Conservation (phyloP, 2,797 vertebrate species). For the Brachyalestes nurse region DNA sequence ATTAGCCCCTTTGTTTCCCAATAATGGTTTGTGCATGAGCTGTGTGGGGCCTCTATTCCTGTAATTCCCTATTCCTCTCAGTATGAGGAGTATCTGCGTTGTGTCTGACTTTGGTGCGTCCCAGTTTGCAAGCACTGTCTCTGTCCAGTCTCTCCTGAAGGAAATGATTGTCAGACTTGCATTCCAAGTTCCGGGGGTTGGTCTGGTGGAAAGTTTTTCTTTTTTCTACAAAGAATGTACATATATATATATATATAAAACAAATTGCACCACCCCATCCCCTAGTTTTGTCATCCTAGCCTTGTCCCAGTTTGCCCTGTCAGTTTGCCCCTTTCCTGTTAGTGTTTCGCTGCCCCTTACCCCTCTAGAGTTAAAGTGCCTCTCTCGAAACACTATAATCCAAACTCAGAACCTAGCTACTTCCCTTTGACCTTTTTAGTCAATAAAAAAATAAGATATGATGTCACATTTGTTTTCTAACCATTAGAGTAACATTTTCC, state of each 20-base stretch:
- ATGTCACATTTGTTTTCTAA: slow-evolving; percentile 10
- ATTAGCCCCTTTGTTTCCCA: slow-evolving; percentile 74
- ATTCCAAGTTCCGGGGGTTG: slow-evolving; percentile 39
- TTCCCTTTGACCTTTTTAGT: slow-evolving; percentile 40
- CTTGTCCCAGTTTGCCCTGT: slow-evolving; percentile 47
- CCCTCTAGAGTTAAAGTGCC: slow-evolving; percentile 38
- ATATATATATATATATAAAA: slow-evolving; percentile 17
- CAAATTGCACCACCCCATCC: slow-evolving; percentile 30
- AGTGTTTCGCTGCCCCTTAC: slow-evolving; percentile 23
- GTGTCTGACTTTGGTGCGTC: slow-evolving; percentile 63
- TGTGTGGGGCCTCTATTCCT: slow-evolving; percentile 71
- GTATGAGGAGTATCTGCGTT: slow-evolving; percentile 75
- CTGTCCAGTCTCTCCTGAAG: slow-evolving; percentile 72
- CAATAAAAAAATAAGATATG: not conserved
- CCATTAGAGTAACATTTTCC: slow-evolving; percentile 2
- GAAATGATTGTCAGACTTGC: slow-evolving; percentile 77
- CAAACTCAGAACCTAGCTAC: slow-evolving; percentile 52
- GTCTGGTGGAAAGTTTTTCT: slow-evolving; percentile 33
- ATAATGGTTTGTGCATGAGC: slow-evolving; percentile 93
- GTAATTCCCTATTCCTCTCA: slow-evolving; percentile 60
- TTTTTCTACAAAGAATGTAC: slow-evolving; percentile 47
- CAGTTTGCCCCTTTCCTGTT: slow-evolving; percentile 42
- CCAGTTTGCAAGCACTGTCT: slow-evolving; percentile 77
- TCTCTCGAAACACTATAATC: slow-evolving; percentile 51
- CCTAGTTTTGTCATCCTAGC: slow-evolving; percentile 49